A percentile compares a stretch with the other conserved stretches of the same genome.
phyloP scores from a whole-genome alignment of 2,113 vertebrate species.

The Thunnus thynnus region DNA sequence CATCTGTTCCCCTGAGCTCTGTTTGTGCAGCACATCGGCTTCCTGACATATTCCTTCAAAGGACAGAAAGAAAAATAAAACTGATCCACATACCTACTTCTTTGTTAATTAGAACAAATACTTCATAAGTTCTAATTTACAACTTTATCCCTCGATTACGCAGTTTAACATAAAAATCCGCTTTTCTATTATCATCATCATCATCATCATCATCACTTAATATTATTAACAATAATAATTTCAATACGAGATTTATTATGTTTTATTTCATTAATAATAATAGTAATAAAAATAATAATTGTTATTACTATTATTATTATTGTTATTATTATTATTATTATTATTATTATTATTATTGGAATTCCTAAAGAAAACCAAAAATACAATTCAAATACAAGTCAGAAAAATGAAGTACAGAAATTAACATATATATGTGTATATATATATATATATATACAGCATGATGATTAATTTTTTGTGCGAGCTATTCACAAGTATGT shows the following conservation, averaged over 20 bases:
- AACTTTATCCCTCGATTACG: neutral
- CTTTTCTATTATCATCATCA: neutral
- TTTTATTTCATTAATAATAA: no score
- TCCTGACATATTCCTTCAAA: conserved; percentile 71
- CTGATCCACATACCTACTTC: conserved; percentile 8
- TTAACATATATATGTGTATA: neutral
- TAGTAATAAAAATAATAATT: neutral
- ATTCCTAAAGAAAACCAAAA: neutral
- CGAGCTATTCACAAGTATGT: conserved; percentile 9
- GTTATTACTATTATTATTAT: no score
- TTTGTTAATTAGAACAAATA: conserved; percentile 51
- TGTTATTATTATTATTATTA: no score
- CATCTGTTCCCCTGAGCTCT: conserved; percentile 80
- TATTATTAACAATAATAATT: neutral
- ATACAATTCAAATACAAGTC: neutral
- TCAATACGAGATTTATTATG: neutral
- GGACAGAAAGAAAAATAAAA: conserved; percentile 52
- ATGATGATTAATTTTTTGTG: neutral
- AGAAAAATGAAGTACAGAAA: neutral
- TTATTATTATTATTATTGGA: neutral
- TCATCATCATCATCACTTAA: neutral
- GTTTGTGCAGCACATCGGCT: conserved; percentile 78
- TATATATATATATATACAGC: neutral
- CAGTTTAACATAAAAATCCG: neutral
- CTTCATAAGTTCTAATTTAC: neutral